phyloP scores from a whole-genome alignment of 2,888 invertebrate genomes.

The Pycnomerus fuliginosus region DNA sequence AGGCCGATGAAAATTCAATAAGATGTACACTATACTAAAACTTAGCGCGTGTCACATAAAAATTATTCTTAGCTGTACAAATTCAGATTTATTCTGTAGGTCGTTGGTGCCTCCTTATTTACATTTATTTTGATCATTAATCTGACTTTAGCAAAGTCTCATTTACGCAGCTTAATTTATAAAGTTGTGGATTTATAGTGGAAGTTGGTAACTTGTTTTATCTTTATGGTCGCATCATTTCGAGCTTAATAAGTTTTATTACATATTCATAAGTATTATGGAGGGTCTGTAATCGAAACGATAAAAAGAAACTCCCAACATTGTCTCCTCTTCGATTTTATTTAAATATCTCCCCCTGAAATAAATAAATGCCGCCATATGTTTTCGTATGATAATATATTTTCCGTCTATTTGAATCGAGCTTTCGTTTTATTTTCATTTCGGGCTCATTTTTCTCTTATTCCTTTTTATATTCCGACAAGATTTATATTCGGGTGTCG shows the following conservation, averaged over 20 bases:
- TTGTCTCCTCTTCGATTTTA: conserved; percentile 14
- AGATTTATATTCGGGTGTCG: conserved; percentile 53
- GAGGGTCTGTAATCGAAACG: conserved; percentile 35
- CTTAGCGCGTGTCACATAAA: no score
- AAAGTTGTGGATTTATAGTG: conserved; percentile 54
- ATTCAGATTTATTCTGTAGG: conserved; percentile 29
- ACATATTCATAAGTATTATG: conserved; percentile 48
- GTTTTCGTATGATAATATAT: conserved; percentile 49
- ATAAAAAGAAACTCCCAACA: conserved; percentile 28
- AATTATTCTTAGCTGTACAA: conserved; percentile 21
- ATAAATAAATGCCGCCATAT: conserved; percentile 40
- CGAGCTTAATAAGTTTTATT: conserved; percentile 50
- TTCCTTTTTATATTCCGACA: conserved; percentile 52
- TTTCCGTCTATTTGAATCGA: conserved; percentile 51
- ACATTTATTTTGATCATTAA: conserved; percentile 53
- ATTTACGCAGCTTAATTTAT: conserved; percentile 54
- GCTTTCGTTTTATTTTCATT: conserved; percentile 53
- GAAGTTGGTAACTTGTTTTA: conserved; percentile 52
- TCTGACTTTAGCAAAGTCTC: conserved; percentile 54
- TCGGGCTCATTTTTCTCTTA: conserved; percentile 52
- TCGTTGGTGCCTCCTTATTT: conserved; percentile 46
- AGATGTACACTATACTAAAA: no score
- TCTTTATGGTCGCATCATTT: conserved; percentile 51
- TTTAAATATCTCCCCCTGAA: conserved; percentile 33
- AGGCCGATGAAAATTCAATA: no score